These are phyloP conservation scores for Cylas formicarius DNA, from an alignment of 1,140 invertebrate genomes.

Conservation along the genomic window DNA sequence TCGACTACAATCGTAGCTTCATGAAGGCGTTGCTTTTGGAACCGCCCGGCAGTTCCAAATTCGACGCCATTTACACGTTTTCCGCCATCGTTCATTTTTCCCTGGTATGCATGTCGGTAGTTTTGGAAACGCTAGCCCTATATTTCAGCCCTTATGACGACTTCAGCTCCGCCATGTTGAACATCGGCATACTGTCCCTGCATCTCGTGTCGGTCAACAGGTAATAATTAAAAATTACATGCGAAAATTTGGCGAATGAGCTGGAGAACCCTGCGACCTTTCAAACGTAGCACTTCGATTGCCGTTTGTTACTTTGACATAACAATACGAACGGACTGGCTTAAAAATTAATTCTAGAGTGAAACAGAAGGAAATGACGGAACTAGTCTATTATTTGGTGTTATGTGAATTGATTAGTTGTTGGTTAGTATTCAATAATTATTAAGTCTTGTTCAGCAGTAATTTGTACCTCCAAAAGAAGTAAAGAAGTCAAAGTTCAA, in stretches of 20 bases:
- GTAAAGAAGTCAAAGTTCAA: background rate
- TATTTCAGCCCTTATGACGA: background rate
- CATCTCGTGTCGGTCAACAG: conserved; percentile 2
- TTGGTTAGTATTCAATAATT: background rate
- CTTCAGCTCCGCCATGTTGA: conserved; percentile 3
- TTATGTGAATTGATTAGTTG: background rate
- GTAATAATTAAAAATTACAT: background rate
- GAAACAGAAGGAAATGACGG: background rate
- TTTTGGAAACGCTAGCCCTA: background rate
- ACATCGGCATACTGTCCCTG: background rate
- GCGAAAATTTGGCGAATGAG: background rate
- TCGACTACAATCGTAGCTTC: background rate
- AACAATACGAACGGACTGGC: no score
- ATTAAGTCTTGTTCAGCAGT: background rate
- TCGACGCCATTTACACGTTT: background rate
- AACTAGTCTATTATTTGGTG: background rate
- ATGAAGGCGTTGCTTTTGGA: background rate
- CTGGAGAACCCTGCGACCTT: background rate
- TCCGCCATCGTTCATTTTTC: background rate
- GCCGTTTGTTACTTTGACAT: background rate
- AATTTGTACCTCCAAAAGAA: no score
- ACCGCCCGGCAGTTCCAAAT: background rate
- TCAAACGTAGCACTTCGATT: conserved; percentile 3
- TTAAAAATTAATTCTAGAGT: background rate
- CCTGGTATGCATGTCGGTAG: background rate